phyloP scores from a whole-genome alignment of 2,113 vertebrate genomes.

The Thermophis baileyi region DNA sequence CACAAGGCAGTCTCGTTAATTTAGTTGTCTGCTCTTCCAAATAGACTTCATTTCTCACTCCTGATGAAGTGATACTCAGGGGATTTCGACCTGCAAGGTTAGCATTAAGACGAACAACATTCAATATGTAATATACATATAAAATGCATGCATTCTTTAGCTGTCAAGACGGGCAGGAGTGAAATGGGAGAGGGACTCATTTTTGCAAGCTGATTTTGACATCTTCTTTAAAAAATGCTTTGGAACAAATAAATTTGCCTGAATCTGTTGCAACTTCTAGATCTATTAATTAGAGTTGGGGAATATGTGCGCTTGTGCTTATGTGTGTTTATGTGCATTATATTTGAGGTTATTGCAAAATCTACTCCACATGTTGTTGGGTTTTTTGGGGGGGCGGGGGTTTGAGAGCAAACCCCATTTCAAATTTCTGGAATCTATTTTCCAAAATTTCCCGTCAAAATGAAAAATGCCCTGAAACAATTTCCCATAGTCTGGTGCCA shows the following conservation, averaged over 20 bases:
- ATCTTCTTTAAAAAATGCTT: slow-evolving; percentile 1
- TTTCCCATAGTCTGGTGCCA: background rate
- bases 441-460: background rate
- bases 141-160: background rate
- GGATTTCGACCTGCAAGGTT: slow-evolving; percentile 16
- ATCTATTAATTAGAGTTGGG: background rate
- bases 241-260: background rate
- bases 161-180: background rate
- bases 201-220: background rate
- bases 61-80: slow-evolving; percentile 26
- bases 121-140: background rate
- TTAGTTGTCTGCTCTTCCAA: background rate
- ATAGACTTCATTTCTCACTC: slow-evolving; percentile 9
- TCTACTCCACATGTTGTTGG: background rate
- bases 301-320: background rate
- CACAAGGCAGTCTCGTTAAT: slow-evolving; percentile 6
- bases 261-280: background rate
- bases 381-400: too few relatives aligned
- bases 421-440: background rate
- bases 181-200: background rate
- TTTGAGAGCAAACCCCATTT: background rate
- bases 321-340: background rate
- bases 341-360: background rate
- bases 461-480: background rate
- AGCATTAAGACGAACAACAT: background rate